These are phyloP conservation scores for Sciaenops ocellatus DNA, from an alignment of 2,797 vertebrate species.

Conservation along the genomic window DNA sequence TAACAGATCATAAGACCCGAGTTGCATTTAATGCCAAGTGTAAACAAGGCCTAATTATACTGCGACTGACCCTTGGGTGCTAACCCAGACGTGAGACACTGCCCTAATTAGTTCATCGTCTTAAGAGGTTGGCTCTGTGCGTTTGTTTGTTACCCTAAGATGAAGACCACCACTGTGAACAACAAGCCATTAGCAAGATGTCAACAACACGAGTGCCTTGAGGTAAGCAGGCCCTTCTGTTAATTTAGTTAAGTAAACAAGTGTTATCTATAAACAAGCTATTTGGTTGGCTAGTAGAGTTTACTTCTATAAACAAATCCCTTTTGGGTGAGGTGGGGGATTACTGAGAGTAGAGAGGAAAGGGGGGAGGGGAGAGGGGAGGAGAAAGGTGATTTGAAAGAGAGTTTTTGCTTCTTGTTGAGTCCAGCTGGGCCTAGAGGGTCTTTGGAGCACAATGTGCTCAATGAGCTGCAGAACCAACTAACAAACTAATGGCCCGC, in stretches of 20 bases:
- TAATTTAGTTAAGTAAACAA: conserved; percentile 67
- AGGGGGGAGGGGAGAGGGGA: conserved; percentile 19
- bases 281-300: conserved; percentile 63
- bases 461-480: conserved; percentile 80
- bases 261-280: conserved; percentile 66
- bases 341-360: conserved; percentile 55
- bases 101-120: conserved; percentile 55
- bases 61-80: conserved; percentile 31
- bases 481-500: conserved; percentile 81
- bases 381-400: conserved; percentile 63
- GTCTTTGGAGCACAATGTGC: conserved; percentile 79
- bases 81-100: conserved; percentile 41
- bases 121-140: conserved; percentile 34
- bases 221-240: conserved; percentile 55
- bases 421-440: conserved; percentile 80
- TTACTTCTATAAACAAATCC: conserved; percentile 74
- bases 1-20: not conserved
- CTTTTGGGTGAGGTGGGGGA: conserved; percentile 66
- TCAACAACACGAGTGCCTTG: conserved; percentile 67
- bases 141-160: conserved; percentile 53
- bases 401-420: conserved; percentile 74
- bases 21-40: conserved; percentile 18
- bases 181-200: conserved; percentile 71
- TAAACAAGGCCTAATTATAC: conserved; percentile 49
- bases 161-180: conserved; percentile 65